Base-by-base conservation (phyloP, 1,140 invertebrate species). In the Tetramorium simillimum region DNA sequence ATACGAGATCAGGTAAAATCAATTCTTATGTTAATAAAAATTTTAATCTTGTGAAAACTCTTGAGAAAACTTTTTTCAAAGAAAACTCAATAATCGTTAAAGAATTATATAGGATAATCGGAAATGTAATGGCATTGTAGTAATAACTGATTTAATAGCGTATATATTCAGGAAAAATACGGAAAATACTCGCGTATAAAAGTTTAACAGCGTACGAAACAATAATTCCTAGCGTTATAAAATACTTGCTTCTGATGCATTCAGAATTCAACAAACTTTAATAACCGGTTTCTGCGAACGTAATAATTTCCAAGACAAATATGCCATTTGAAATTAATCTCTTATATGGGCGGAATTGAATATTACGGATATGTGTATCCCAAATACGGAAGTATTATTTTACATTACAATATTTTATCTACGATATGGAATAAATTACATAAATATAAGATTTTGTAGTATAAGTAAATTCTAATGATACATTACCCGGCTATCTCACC, bases 181-280 rank as follows among this genome's bases (percentile, higher is more conserved):
- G 4, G n/a, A 1, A 2, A 24, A 28, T 53, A 75, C 14, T 2
- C 24, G 1, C 1, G 0, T 46, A 63, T 46, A 33, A 80, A 80
- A 51, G 9, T n/a, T 51, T 21, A 80, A 51, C 10, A 67, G 18
- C 10, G 3, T 5, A 5, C 14, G 1, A 51, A 51, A 33, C 69
- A 51, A 21, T 80, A 80, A 67, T 51, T 77, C 24, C 0, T 33
- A 46, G 6, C 4, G 4, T 46, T 53, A 53, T 69, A 21, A 69
- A 69, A 80, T 80, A 21, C 2, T 37, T 49, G 21, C 14, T 16
- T 40, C 9, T 2, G 18, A 6, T 14, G 3, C 28, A 37, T 21
- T 67, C 7, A 51, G 76, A 67, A 80, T 67, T 80, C 4, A 16
- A 51, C 14, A 3, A 78, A 53, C 53, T 49, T 80, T 78, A 78